phyloP scores from a whole-genome alignment of 2,797 vertebrate species.

The Lithobates pipiens region DNA sequence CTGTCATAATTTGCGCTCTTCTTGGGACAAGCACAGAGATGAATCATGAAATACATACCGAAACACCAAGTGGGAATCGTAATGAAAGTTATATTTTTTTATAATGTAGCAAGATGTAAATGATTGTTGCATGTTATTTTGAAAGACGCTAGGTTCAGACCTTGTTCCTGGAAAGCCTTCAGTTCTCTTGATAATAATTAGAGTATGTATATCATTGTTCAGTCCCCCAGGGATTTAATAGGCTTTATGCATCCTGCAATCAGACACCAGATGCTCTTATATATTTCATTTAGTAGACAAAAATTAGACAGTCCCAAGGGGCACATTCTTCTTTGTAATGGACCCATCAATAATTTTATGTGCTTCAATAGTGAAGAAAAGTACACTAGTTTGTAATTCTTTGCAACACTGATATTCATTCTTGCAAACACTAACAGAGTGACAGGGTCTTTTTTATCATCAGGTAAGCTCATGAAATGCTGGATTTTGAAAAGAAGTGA shows the following conservation, averaged over 20 bases:
- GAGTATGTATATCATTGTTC: conserved; percentile 25
- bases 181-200: conserved; percentile 30
- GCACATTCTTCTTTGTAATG: conserved; percentile 52
- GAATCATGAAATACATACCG: neutral
- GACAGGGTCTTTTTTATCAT: neutral
- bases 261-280: conserved; percentile 53
- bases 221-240: conserved; percentile 6
- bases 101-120: conserved; percentile 3
- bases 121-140: neutral
- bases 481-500: too few species aligned
- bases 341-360: conserved; percentile 50
- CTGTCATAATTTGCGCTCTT: neutral
- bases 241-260: conserved; percentile 31
- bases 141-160: neutral
- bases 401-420: conserved; percentile 11
- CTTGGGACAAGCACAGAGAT: neutral
- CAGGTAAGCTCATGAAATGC: neutral
- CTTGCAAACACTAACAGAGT: conserved; percentile 15
- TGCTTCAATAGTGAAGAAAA: conserved; percentile 16
- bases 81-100: conserved; percentile 33
- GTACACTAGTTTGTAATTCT: conserved; percentile 10
- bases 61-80: neutral
- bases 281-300: conserved; percentile 51
- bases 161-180: conserved; percentile 6
- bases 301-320: conserved; percentile 19